Percentiles rank a stretch among this genome's conserved stretches.
These are phyloP conservation scores for Knipowitschia caucasica DNA, from an alignment of 2,797 vertebrate genomes.

Conservation along the genomic window DNA sequence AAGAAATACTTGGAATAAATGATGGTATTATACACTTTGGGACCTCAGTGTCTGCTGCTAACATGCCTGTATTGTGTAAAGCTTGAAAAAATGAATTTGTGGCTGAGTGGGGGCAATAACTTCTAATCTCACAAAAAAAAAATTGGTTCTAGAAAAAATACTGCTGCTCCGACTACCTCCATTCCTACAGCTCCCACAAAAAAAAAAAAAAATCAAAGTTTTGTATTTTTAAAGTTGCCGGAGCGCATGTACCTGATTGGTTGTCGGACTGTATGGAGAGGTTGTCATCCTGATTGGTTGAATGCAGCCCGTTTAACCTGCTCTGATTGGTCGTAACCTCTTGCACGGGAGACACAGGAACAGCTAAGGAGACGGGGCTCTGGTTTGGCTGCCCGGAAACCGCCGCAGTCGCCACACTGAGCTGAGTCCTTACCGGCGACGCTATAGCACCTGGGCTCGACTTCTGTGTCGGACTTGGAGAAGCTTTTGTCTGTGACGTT, in stretches of 20 bases:
- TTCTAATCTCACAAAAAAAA: too few relatives aligned
- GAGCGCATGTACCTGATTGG: slow-evolving; percentile 68
- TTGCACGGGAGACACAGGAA: neutral
- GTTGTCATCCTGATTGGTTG: slow-evolving; percentile 61
- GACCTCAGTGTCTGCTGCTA: too few relatives aligned
- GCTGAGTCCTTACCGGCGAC: slow-evolving; percentile 1
- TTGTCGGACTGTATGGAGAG: slow-evolving; percentile 72
- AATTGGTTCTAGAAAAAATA: too few relatives aligned
- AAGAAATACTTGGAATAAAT: too few relatives aligned
- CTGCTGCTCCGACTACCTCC: too few relatives aligned
- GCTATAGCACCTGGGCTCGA: neutral
- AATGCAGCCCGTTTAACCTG: slow-evolving; percentile 34
- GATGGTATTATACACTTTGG: too few relatives aligned
- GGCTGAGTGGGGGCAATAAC: too few relatives aligned
- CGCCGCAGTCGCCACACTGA: neutral
- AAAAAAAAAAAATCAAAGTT: neutral
- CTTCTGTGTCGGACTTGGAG: neutral
- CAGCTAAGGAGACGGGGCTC: neutral
- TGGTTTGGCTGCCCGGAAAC: neutral
- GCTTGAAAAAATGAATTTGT: too few relatives aligned
- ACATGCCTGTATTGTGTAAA: too few relatives aligned
- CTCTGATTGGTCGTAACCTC: slow-evolving; percentile 6
- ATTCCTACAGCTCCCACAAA: too few relatives aligned
- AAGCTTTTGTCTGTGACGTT: neutral
- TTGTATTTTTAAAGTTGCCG: neutral